phyloP scores from a whole-genome alignment of 2,113 vertebrate genomes.

The Plectropomus leopardus region DNA sequence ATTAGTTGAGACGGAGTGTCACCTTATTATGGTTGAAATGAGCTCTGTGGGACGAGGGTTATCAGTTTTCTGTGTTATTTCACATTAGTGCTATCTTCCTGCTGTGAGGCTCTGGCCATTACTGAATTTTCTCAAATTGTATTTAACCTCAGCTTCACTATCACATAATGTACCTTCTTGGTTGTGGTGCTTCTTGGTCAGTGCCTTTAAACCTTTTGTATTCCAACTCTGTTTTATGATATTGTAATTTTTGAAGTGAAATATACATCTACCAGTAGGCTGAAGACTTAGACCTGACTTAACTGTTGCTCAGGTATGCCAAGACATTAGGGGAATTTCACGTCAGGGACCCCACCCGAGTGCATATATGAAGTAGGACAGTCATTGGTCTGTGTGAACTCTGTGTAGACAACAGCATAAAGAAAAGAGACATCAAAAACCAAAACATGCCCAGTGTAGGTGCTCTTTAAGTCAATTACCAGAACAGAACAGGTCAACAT shows the following conservation, averaged over 20 bases:
- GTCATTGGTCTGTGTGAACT: background rate
- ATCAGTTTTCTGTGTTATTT: background rate
- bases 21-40: background rate
- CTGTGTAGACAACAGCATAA: background rate
- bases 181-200: background rate
- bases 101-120: slow-evolving; percentile 4
- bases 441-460: background rate
- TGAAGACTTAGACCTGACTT: background rate
- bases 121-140: background rate
- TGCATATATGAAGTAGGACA: background rate
- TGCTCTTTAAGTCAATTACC: background rate
- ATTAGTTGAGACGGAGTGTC: background rate
- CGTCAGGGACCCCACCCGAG: too few species aligned
- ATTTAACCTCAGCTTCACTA: slow-evolving; percentile 1
- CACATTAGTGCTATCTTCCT: slow-evolving; percentile 4
- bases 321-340: background rate
- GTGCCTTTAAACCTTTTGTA: background rate
- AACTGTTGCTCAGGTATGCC: background rate
- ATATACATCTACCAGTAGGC: background rate
- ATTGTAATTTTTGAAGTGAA: too few species aligned
- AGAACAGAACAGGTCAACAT: background rate
- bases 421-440: background rate
- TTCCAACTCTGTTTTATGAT: too few species aligned
- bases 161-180: background rate
- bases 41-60: slow-evolving; percentile 5